phyloP scores from a whole-genome alignment of 2,888 invertebrate species.

The Tridacna crocea region DNA sequence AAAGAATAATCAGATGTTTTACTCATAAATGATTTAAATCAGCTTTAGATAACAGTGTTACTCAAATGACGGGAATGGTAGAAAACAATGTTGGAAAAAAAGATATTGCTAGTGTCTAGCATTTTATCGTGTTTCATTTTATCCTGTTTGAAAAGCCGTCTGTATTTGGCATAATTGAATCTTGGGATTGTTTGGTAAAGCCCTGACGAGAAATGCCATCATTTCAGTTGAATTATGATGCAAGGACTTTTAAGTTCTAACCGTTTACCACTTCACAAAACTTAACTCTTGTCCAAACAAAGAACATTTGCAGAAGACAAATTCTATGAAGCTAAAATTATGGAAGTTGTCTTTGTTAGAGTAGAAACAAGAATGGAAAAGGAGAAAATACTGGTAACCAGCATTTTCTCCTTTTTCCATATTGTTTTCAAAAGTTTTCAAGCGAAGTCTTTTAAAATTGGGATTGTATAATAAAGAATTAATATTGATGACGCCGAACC shows the following conservation, averaged over 20 bases:
- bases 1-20: too few relatives aligned
- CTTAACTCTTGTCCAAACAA: neutral
- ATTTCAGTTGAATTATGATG: neutral
- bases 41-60: too few relatives aligned
- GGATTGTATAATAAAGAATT: neutral
- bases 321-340: neutral
- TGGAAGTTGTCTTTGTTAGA: neutral
- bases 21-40: too few relatives aligned
- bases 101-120: neutral
- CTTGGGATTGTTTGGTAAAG: neutral
- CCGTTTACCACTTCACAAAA: neutral
- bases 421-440: neutral
- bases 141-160: neutral
- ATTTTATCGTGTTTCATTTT: neutral
- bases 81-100: neutral
- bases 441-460: neutral
- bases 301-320: neutral
- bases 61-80: neutral
- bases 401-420: neutral
- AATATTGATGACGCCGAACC: too few relatives aligned
- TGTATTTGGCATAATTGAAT: neutral
- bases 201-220: neutral
- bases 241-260: neutral
- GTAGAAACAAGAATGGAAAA: neutral
- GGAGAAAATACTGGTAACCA: neutral